Percentiles rank a stretch among this genome's conserved stretches.
phyloP scores from a whole-genome alignment of 2,797 vertebrate species.

The Octomys mimax region DNA sequence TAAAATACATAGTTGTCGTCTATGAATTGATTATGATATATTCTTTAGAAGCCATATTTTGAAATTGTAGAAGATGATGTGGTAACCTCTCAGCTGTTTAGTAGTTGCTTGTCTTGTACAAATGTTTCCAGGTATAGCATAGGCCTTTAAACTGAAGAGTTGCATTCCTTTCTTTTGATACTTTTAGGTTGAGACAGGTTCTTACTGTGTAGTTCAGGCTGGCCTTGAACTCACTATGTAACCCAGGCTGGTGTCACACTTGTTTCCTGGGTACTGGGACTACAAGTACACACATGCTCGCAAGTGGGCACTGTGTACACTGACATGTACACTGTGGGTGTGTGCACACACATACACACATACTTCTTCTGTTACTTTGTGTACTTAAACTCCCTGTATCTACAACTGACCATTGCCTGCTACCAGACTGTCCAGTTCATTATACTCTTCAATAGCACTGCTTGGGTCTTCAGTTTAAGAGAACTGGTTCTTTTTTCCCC shows the following conservation, averaged over 20 bases:
- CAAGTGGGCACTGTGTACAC: too few relatives aligned
- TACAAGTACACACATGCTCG: background rate
- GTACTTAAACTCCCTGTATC: background rate
- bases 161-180: constrained; percentile 6
- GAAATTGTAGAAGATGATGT: background rate
- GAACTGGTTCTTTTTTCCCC: background rate
- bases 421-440: background rate
- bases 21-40: background rate
- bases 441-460: background rate
- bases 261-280: background rate
- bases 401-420: background rate
- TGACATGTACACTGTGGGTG: background rate
- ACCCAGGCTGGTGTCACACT: background rate
- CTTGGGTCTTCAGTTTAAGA: background rate
- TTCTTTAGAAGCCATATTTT: constrained; percentile 19
- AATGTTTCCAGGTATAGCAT: background rate
- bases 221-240: background rate
- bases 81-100: background rate
- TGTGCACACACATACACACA: background rate
- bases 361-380: background rate
- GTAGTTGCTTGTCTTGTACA: background rate
- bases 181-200: background rate
- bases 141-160: background rate
- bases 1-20: background rate
- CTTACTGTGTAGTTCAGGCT: background rate